phyloP scores from a whole-genome alignment of 2,797 vertebrate genomes.

The Dromococcyx pavoninus region DNA sequence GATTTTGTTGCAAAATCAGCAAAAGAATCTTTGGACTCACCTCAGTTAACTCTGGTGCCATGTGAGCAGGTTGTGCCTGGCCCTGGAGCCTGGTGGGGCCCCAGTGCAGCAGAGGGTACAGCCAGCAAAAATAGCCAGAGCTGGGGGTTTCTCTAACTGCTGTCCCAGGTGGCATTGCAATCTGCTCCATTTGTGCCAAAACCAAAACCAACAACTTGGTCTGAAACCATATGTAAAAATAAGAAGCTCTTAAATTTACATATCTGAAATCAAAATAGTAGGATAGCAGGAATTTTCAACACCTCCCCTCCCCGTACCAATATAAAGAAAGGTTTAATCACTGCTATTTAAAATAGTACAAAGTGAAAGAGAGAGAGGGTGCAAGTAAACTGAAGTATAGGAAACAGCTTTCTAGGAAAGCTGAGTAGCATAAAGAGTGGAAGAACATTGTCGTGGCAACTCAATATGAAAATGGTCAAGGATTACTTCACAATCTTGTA shows the following conservation, averaged over 20 bases:
- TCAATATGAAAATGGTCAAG: slow-evolving; percentile 21
- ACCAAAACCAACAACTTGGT: background rate
- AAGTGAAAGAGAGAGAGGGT: background rate
- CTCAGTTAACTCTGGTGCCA: background rate
- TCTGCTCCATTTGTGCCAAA: background rate
- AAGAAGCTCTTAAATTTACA: background rate
- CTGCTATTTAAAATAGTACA: background rate
- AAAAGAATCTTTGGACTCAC: background rate
- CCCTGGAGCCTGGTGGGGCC: background rate
- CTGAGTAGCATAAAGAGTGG: background rate
- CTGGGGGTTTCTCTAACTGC: background rate
- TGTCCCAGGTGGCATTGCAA: background rate
- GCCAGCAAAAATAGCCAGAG: background rate
- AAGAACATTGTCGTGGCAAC: background rate
- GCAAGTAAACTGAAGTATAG: background rate
- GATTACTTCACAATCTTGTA: background rate
- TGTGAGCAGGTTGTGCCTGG: background rate
- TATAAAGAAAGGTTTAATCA: background rate
- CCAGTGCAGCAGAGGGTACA: background rate
- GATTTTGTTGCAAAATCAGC: background rate
- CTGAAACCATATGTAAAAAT: background rate
- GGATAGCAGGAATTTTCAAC: background rate
- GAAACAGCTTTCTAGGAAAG: slow-evolving; percentile 1
- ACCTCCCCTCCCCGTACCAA: background rate
- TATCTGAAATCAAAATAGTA: background rate